These are phyloP conservation scores for Hirtodrosophila confusa DNA, from an alignment of 2,888 invertebrate genomes.

Conservation along the genomic window DNA sequence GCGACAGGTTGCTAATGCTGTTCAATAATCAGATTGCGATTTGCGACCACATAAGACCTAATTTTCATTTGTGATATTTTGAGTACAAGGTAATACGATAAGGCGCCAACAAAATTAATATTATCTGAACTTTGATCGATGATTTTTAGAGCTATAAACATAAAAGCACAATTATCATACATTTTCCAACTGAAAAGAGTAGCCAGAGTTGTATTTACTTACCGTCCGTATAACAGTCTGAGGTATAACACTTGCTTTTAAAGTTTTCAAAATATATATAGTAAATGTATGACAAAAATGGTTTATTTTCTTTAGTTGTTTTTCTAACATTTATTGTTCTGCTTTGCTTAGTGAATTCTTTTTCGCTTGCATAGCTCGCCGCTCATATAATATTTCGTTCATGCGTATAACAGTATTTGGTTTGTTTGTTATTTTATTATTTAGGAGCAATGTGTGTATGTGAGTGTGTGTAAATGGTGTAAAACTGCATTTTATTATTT, in stretches of 20 bases:
- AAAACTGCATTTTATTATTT: constrained; percentile 41
- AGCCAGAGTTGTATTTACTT: constrained; percentile 3
- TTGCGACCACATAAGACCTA: constrained; percentile 32
- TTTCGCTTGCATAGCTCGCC: constrained; percentile 32
- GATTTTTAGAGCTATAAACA: constrained; percentile 47
- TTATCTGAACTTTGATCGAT: constrained; percentile 64
- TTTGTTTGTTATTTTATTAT: constrained; percentile 21
- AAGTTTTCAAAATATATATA: constrained; percentile 26
- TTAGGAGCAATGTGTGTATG: constrained; percentile 20
- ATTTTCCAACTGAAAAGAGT: constrained; percentile 1
- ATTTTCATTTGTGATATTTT: constrained; percentile 34
- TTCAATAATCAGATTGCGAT: constrained; percentile 30
- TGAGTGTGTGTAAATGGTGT: constrained; percentile 48
- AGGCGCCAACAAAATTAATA: constrained; percentile 20
- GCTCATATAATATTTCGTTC: constrained; percentile 18
- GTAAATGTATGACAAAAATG: constrained; percentile 47
- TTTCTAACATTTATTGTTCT: constrained; percentile 72
- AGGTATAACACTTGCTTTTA: constrained; percentile 17
- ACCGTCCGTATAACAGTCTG: constrained; percentile 21
- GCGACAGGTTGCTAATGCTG: constrained; percentile 16
- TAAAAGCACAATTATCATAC: not conserved
- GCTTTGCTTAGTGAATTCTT: constrained; percentile 47
- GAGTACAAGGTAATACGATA: constrained; percentile 53
- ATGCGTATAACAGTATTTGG: constrained; percentile 66
- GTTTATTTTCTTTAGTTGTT: constrained; percentile 38